These are phyloP conservation scores for Drosophila robusta DNA, from an alignment of 2,888 invertebrate genomes.

Conservation along the genomic window DNA sequence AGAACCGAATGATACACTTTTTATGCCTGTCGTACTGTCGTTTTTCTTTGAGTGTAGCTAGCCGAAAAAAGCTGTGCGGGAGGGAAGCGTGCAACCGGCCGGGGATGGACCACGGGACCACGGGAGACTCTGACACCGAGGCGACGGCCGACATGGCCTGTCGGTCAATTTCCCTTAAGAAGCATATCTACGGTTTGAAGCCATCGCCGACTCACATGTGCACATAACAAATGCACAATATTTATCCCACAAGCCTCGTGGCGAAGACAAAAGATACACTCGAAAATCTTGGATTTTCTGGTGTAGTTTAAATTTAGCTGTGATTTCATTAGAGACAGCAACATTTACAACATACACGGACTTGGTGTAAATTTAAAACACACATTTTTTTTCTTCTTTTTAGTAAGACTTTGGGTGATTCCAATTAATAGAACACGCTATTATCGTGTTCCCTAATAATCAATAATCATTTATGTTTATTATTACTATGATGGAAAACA, in stretches of 20 bases:
- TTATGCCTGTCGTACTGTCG: too few species aligned
- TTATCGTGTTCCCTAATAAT: conserved; percentile 40
- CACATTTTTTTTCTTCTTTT: too few species aligned
- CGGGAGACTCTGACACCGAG: conserved; percentile 32
- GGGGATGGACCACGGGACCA: conserved; percentile 24
- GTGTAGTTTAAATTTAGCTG: conserved; percentile 65
- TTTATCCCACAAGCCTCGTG: conserved; percentile 33
- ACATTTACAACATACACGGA: conserved; percentile 32
- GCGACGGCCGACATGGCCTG: conserved; percentile 53
- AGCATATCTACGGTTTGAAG: conserved; percentile 54
- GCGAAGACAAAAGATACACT: conserved; percentile 62
- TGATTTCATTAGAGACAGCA: conserved; percentile 54
- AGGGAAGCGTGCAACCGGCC: conserved; percentile 40
- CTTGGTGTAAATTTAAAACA: conserved; percentile 22
- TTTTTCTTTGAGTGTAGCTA: conserved; percentile 17
- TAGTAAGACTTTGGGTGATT: not conserved
- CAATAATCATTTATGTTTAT: conserved; percentile 48
- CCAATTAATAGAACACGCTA: conserved; percentile 48
- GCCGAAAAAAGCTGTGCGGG: conserved; percentile 55
- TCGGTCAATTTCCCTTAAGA: conserved; percentile 65
- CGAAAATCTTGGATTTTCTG: conserved; percentile 47
- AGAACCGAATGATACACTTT: too few species aligned
- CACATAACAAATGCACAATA: conserved; percentile 35
- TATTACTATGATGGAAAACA: conserved; percentile 20
- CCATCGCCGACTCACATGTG: conserved; percentile 47